Conservation (phyloP, 2,888 invertebrate species). For the Halocaridina rubra region DNA sequence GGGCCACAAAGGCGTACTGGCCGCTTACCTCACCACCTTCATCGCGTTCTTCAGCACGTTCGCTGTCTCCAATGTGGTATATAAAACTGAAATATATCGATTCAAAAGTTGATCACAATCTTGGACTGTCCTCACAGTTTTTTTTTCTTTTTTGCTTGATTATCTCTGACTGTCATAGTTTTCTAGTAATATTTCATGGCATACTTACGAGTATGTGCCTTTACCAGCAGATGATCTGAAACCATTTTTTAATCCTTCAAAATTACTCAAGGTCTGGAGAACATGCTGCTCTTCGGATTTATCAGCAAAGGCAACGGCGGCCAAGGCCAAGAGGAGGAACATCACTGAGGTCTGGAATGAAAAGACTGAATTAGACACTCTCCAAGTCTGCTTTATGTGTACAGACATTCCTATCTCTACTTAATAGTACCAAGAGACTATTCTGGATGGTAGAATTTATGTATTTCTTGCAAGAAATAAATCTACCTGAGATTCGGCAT, state of each 20-base stretch:
- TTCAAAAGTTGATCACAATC: no score
- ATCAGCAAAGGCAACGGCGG: neutral
- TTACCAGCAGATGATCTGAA: neutral
- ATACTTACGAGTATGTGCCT: constrained; percentile 35
- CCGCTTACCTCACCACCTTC: constrained; percentile 70
- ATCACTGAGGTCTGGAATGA: neutral
- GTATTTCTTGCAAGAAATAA: no score
- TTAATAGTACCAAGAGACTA: no score
- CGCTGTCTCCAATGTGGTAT: constrained; percentile 63
- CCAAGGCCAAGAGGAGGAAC: neutral
- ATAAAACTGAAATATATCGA: constrained; percentile 37
- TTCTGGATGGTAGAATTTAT: no score
- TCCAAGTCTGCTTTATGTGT: neutral
- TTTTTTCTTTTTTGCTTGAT: neutral
- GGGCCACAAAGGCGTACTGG: constrained; percentile 70
- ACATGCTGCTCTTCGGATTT: neutral
- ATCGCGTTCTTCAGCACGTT: constrained; percentile 65
- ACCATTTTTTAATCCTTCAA: constrained; percentile 37
- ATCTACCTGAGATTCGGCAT: no score
- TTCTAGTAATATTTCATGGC: neutral
- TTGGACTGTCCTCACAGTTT: no score
- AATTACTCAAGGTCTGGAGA: neutral
- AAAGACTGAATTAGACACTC: neutral
- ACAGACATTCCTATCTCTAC: neutral
- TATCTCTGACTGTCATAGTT: neutral